These are phyloP conservation scores for Eugnorisma glareosa DNA, from an alignment of 2,888 invertebrate genomes.

Conservation along the genomic window DNA sequence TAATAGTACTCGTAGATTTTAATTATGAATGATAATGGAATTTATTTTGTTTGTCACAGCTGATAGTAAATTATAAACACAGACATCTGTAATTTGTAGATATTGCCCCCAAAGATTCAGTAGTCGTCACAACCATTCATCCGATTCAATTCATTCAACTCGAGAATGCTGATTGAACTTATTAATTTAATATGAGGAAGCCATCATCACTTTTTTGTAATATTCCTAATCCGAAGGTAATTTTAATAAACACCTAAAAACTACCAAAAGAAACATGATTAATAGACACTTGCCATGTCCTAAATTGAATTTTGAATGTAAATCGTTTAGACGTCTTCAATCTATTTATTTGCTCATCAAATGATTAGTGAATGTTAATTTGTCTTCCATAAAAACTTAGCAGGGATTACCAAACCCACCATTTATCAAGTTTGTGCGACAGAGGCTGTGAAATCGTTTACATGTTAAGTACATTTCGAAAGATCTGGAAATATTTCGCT, in stretches of 20 bases:
- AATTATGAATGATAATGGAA: conserved; percentile 16
- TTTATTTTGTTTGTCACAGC: not conserved
- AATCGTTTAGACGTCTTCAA: conserved; percentile 29
- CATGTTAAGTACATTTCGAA: conserved; percentile 42
- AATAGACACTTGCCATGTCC: conserved; percentile 13
- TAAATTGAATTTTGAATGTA: conserved; percentile 44
- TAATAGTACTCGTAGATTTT: conserved; percentile 15
- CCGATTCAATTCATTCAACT: not conserved
- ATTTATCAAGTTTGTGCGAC: conserved; percentile 31
- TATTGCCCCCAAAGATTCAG: not conserved
- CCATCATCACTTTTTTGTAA: not conserved
- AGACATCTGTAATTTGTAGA: not conserved
- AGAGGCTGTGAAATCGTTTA: conserved; percentile 44
- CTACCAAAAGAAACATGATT: conserved; percentile 2
- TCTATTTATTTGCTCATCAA: conserved; percentile 52
- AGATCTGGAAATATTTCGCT: conserved; percentile 44
- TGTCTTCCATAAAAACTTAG: conserved; percentile 15
- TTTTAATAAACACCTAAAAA: not conserved
- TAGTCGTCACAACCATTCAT: not conserved
- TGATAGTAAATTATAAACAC: not conserved
- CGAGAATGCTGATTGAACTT: not conserved
- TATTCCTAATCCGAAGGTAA: not conserved
- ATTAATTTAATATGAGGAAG: not conserved
- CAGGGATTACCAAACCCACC: conserved; percentile 41
- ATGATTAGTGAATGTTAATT: conserved; percentile 27